phyloP scores from a whole-genome alignment of 2,113 vertebrate species.

The Urocitellus parryii region DNA sequence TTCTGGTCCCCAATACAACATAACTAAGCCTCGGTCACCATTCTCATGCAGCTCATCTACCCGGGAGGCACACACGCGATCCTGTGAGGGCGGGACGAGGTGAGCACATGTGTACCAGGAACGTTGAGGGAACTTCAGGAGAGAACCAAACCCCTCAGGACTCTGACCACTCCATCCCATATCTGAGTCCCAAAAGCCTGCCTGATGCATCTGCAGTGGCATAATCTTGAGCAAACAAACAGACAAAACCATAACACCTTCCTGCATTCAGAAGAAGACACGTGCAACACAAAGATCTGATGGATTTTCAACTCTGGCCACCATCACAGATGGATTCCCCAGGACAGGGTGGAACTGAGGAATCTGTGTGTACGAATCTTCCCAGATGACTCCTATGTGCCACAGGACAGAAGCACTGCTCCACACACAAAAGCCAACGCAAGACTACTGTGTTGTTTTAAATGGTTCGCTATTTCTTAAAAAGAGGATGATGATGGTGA shows the following conservation, averaged over 20 bases:
- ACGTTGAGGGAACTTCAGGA: background rate
- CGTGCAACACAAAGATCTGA: background rate
- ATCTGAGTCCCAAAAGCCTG: background rate
- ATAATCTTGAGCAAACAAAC: background rate
- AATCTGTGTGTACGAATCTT: background rate
- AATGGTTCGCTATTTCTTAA: background rate
- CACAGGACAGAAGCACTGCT: background rate
- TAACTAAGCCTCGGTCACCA: fast-evolving
- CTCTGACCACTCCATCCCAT: background rate
- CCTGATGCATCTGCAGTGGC: background rate
- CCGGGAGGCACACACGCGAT: background rate
- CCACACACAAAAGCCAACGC: background rate
- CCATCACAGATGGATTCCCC: background rate
- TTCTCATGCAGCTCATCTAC: background rate
- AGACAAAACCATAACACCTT: background rate
- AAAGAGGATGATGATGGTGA: background rate
- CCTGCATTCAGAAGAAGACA: background rate
- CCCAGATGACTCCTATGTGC: background rate
- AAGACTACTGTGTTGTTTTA: background rate
- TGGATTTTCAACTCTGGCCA: background rate
- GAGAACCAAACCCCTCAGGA: background rate
- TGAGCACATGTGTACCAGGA: background rate
- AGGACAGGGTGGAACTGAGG: background rate
- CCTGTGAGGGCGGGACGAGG: background rate
- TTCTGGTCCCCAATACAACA: background rate